Evolutionary conservation across 2,888 invertebrate species (phyloP), one percentile per base, ranked within the genome.

Genomic region (Leptinotarsa haldemani): DNA sequence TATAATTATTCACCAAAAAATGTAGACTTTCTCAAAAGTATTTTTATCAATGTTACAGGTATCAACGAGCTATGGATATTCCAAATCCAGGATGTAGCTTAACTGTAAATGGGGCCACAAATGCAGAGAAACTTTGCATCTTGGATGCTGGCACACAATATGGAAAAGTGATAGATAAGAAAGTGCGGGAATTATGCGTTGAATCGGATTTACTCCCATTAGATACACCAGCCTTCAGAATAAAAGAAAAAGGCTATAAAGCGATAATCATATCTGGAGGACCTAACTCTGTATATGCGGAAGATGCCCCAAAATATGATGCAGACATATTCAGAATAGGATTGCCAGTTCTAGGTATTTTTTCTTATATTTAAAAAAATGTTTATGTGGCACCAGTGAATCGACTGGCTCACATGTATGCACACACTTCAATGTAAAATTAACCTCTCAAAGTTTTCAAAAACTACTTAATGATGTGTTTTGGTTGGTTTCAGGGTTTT

Each of bases 111-210:
- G 92, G 91, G 70, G 89, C 90, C 69, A 87, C 89, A 77, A 90
- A 89, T 77, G 87, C 89, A 61, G 91, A 92, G 82, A 90, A 90
- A 86, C 93, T 99, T 79, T 98, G 95, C 83, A 97, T 99, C 85
- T 90, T 99, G 83, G 99, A 99, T 89, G 99, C 99, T 75, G 99
- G 99, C 74, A 97, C 99, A 79, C 99, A 99, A 88, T 99, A 99
- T 91, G 99, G 98, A 82, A 99, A 99, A 92, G 96, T 99, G 83
- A 95, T 88, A 73, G 87, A 87, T 73, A 92, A 99, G 74, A 94
- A 95, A 87, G 94, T 99, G 40, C 93, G 99, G 56, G 99, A 99
- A 88, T 89, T 98, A 80, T 93, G 93, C 86, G 94, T 99, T 72
- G 96, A 97, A 86, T 95, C 97, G n/a, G 97, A 97, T 84, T 95